Base-by-base conservation (phyloP, 2,888 invertebrate species). In the Limnephilus auricula region DNA sequence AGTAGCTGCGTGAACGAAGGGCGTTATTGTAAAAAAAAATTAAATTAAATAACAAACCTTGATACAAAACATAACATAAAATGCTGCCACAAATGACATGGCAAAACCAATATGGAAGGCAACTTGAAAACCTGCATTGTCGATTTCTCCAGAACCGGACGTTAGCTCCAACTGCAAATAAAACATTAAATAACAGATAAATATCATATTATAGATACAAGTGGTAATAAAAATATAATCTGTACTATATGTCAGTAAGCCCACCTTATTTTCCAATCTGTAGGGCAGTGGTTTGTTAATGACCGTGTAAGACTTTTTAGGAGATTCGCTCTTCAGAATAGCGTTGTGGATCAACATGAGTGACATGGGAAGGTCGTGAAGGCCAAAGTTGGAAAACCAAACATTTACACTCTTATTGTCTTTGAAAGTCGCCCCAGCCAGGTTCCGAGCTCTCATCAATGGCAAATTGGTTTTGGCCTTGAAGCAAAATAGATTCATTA, bases 311-410 rank as follows among this genome's bases (percentile, higher is more conserved):
- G 94, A 94, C 2, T 96, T 95, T 0, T 94, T 94, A 4, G 95
- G 94, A 45, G 94, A 94, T 50, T 94, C 93, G 1, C 95, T 94
- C 93, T 95, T 95, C 0, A 97, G 95, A 79, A 98, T 94, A 0
- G 97, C 97, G 92, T 96, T 96, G 93, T 98, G 96, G 0, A 97
- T 95, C 25, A 97, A 94, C 86, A 97, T 96, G 5, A 98, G 94
- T 0, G 98, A 96, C 0, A 97, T 95, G 0, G 97, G 97, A 0
- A 97, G 96, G 86, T 97, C 96, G 94, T 98, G 98, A 93, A 96
- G 97, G 0, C 98, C 97, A 94, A 98, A 97, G 94, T 98, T 98
- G 94, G 98, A 98, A 94, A 98, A 97, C 96, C 97, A 97, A 0
- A 97, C 97, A 0, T 95, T 97, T 0, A 97, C 96, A 0, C 94